A percentile compares a stretch with the other conserved stretches of the same genome.
These are phyloP conservation scores for Drosophila parvula DNA, from an alignment of 1,140 invertebrate species.

Conservation along the genomic window DNA sequence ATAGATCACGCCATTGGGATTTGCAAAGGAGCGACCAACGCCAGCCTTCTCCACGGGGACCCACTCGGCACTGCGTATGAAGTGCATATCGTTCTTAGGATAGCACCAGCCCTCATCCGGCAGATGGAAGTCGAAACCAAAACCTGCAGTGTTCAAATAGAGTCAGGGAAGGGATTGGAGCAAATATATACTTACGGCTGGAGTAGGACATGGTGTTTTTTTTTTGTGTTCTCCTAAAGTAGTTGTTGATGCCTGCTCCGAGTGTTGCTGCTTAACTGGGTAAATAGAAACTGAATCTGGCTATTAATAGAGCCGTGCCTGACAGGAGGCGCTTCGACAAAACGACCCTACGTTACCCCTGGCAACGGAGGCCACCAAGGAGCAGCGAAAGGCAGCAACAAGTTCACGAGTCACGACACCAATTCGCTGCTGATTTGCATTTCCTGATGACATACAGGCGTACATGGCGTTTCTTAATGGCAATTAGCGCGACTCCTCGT, in stretches of 20 bases:
- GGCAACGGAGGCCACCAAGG: slow-evolving; percentile 53
- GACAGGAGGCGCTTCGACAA: slow-evolving; percentile 65
- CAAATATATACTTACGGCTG: slow-evolving; percentile 49
- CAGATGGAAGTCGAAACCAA: slow-evolving; percentile 65
- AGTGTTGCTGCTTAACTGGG: slow-evolving; percentile 36
- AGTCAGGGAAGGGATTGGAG: not conserved
- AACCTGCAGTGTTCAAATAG: slow-evolving; percentile 26
- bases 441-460: slow-evolving; percentile 13
- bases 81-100: slow-evolving; percentile 89
- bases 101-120: slow-evolving; percentile 68
- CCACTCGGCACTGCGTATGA: slow-evolving; percentile 87
- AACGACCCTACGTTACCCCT: slow-evolving; percentile 64
- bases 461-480: slow-evolving; percentile 47
- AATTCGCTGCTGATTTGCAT: slow-evolving; percentile 33
- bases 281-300: slow-evolving; percentile 38
- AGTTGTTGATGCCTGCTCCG: slow-evolving; percentile 6
- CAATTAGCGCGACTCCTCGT: slow-evolving; percentile 37
- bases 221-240: slow-evolving; percentile 5
- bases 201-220: slow-evolving; percentile 55
- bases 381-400: slow-evolving; percentile 51
- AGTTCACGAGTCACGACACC: slow-evolving; percentile 67
- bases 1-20: slow-evolving; percentile 87
- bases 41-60: slow-evolving; percentile 86
- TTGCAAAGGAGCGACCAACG: slow-evolving; percentile 81
- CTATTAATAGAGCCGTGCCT: slow-evolving; percentile 32